Evolutionary conservation across 2,888 invertebrate species (phyloP), one percentile per base, ranked within the genome.

Genomic region (Odontothrips loti): DNA sequence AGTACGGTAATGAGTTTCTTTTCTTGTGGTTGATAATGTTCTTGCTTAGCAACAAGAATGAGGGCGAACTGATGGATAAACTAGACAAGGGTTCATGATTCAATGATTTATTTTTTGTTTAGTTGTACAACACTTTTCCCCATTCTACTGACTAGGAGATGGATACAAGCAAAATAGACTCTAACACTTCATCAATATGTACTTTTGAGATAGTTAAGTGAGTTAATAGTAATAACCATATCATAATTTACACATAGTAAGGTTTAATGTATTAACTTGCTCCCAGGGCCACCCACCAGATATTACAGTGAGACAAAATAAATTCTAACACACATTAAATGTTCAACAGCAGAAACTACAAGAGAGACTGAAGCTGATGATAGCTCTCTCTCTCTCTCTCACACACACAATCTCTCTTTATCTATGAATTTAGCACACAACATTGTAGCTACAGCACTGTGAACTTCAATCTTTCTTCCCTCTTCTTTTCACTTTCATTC

Each of bases 291-390:
- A 75, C 68, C 68, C 68, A 75, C 68, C 68, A 75, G 68, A 75
- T 75, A 75, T 75, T 75, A 75, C 68, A 75, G 68, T 75, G 68
- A 75, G 68, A 75, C 68, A 75, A 75, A 75, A 75, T 75, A 75
- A 75, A 75, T 23, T 75, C 68, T 75, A 75, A 75, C 27, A 75
- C 68, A 75, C 23, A 68, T 75, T 43, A 75, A 75, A 75, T 75
- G 68, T 75, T 75, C 23, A 27, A 75, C 68, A 75, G 68, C 68
- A 75, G 68, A 75, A 75, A 27, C 68, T 75, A 75, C 68, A 10
- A 23, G 12, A 23, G 68, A 75, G 23, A 75, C 27, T 75, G 23
- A 75, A 75, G 68, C 68, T 68, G 68, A 23, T 23, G 23, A 68
- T 23, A 68, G 68, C n/a, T 68, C n/a, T 4, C 17, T 58, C 58